Conservation (phyloP, 2,797 vertebrate species). For the Parauchenoglanis ngamensis region DNA sequence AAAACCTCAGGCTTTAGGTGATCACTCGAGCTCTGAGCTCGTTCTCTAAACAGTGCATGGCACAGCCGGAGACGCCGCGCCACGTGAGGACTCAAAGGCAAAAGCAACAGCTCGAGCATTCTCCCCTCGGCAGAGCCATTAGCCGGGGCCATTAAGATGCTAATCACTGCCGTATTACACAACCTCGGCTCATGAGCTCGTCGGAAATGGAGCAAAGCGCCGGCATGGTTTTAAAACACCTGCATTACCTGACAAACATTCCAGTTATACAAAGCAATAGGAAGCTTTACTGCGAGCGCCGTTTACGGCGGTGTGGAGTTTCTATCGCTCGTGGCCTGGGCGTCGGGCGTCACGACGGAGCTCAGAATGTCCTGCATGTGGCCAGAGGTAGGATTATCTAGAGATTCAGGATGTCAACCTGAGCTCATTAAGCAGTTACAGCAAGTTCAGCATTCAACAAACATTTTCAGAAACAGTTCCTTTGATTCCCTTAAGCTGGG, state of each 20-base stretch:
- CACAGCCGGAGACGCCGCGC: neutral
- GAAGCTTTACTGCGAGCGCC: neutral
- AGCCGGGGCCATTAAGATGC: constrained; percentile 50
- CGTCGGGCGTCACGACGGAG: neutral
- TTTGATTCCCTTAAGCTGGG: too few relatives aligned
- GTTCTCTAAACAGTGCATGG: constrained; percentile 11
- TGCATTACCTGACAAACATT: neutral
- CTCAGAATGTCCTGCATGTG: neutral
- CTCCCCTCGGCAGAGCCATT: constrained; percentile 16
- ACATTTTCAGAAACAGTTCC: neutral
- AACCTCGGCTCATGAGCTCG: constrained; percentile 33
- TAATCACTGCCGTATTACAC: constrained; percentile 50
- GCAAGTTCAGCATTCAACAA: neutral
- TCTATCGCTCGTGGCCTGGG: neutral
- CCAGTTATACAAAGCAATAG: neutral
- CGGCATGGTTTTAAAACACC: constrained; percentile 2
- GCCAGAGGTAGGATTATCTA: neutral
- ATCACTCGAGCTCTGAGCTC: constrained; percentile 36
- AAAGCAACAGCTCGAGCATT: neutral
- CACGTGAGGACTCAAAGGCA: constrained; percentile 2
- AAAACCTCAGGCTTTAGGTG: constrained; percentile 57
- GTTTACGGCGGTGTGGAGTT: neutral
- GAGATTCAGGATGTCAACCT: neutral
- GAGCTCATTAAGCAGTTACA: neutral
- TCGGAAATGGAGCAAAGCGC: constrained; percentile 1